Evolutionary conservation across 2,113 vertebrate genomes (phyloP).

Genomic region (Salvelinus namaycush): DNA sequence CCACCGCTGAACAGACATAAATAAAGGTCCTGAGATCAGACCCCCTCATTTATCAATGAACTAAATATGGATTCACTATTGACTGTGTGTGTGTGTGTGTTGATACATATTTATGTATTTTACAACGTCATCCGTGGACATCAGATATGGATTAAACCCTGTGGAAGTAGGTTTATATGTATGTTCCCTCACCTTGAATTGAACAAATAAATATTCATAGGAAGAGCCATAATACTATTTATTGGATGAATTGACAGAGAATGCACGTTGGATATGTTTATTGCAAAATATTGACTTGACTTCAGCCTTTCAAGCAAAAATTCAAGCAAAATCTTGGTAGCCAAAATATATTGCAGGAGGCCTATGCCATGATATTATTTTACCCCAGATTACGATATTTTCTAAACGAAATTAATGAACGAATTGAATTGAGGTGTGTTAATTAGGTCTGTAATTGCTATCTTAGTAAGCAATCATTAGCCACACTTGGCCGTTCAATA

Average conservation of each 20-base stretch:
- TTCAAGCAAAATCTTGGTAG: no score
- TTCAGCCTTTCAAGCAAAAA: no score
- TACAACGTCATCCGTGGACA: background rate
- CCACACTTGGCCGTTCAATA: background rate
- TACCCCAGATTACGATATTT: no score
- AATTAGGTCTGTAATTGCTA: constrained; percentile 5
- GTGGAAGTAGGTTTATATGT: background rate
- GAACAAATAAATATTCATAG: background rate
- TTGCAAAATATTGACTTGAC: no score
- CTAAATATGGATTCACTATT: constrained; percentile 48
- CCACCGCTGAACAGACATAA: constrained; percentile 72
- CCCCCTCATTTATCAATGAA: constrained; percentile 62
- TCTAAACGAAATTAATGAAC: no score
- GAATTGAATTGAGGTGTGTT: background rate
- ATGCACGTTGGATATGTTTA: no score
- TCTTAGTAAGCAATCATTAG: constrained; percentile 8
- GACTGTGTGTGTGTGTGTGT: constrained; percentile 22
- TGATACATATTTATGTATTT: background rate
- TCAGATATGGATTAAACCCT: background rate
- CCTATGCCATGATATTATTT: no score
- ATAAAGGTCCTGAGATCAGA: constrained; percentile 89
- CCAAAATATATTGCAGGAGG: no score
- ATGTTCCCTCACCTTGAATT: background rate
- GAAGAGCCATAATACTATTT: no score
- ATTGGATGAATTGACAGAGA: no score